Percentiles rank a stretch among this genome's conserved stretches.
These are phyloP conservation scores for Keiferia lycopersicella DNA, from an alignment of 2,888 invertebrate species.

Conservation along the genomic window DNA sequence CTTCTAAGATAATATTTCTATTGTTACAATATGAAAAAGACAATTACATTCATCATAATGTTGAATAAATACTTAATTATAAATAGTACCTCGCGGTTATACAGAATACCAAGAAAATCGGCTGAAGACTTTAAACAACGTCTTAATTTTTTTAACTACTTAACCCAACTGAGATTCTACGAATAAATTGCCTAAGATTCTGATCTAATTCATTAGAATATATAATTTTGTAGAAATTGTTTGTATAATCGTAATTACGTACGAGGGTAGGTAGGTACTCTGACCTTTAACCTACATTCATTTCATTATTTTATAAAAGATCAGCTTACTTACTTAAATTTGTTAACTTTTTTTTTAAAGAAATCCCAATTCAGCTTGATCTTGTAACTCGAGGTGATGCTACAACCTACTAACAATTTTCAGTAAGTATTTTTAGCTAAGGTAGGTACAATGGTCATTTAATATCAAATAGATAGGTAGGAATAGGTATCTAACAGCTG, in stretches of 20 bases:
- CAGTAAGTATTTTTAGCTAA: slow-evolving; percentile 53
- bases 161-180: neutral
- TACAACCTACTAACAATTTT: slow-evolving; percentile 60
- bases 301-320: too few species aligned
- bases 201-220: neutral
- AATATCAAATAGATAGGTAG: neutral
- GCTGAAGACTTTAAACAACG: neutral
- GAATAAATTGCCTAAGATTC: neutral
- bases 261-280: too few species aligned
- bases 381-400: neutral
- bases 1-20: neutral
- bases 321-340: too few species aligned
- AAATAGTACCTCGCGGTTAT: neutral
- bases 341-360: too few species aligned
- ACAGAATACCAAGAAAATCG: neutral
- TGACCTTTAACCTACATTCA: too few species aligned
- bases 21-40: neutral
- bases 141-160: neutral
- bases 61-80: neutral
- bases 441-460: neutral
- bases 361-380: too few species aligned
- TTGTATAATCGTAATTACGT: too few species aligned
- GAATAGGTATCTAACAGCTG: neutral
- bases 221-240: too few species aligned
- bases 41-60: neutral